Percentiles rank a stretch among this genome's conserved stretches.
Conservation (phyloP, 2,797 vertebrate genomes). For the Poliocrania exsul region DNA sequence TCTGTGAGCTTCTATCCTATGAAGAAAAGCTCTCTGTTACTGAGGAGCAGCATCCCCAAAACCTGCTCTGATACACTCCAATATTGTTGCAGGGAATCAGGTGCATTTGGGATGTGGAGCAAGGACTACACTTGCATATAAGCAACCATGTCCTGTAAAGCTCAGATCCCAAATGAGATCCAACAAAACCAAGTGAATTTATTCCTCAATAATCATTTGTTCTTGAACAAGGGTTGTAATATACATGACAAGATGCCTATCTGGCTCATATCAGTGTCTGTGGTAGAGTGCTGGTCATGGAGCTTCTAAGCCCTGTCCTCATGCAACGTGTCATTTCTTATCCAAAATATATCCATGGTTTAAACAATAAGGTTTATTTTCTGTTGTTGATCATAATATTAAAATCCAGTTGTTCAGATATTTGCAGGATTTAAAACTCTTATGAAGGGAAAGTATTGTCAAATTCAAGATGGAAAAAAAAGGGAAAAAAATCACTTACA, state of each 20-base stretch:
- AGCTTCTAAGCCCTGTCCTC: neutral
- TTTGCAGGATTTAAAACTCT: neutral
- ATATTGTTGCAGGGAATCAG: neutral
- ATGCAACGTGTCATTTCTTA: neutral
- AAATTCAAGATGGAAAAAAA: neutral
- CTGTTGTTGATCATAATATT: neutral
- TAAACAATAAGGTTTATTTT: neutral
- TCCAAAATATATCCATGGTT: neutral
- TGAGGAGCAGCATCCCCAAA: neutral
- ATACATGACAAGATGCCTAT: neutral
- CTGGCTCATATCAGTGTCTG: neutral
- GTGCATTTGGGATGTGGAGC: neutral
- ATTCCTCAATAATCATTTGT: neutral
- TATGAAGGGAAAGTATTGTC: neutral
- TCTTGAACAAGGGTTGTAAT: neutral
- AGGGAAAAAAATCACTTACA: neutral
- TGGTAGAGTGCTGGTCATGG: neutral
- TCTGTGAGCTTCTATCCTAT: neutral
- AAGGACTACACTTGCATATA: neutral
- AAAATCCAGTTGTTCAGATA: neutral
- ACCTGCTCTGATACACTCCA: neutral
- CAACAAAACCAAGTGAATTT: neutral
- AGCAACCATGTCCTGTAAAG: neutral
- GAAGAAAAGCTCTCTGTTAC: neutral
- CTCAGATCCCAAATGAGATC: neutral